Conservation (phyloP, 2,888 invertebrate species). For the Dryomyza anilis region DNA sequence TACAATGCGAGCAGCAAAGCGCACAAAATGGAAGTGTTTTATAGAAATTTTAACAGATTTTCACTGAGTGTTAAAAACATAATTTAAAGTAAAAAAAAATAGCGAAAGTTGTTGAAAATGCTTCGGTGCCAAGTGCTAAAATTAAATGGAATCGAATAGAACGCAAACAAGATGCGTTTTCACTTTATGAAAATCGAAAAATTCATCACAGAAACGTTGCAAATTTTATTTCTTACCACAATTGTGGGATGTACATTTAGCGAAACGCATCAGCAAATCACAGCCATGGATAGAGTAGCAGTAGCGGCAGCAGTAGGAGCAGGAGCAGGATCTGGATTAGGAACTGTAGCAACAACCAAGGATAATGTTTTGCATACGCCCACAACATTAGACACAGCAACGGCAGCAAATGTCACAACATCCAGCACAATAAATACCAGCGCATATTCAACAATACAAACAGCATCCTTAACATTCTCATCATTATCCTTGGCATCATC, state of each 20-base stretch:
- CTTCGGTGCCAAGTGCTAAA: constrained; percentile 23
- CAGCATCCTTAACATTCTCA: constrained; percentile 2
- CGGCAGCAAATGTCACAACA: constrained; percentile 11
- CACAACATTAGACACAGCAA: constrained; percentile 34
- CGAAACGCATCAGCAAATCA: constrained; percentile 36
- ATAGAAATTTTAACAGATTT: neutral
- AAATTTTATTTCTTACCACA: constrained; percentile 43
- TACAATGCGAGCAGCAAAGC: neutral
- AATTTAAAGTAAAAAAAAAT: neutral
- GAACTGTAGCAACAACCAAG: constrained; percentile 27
- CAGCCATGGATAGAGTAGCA: constrained; percentile 32
- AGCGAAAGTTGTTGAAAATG: constrained; percentile 17
- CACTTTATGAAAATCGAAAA: constrained; percentile 44
- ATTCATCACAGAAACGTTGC: constrained; percentile 44
- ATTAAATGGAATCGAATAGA: constrained; percentile 39
- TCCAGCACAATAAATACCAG: neutral
- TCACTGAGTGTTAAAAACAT: neutral
- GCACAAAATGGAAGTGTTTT: neutral
- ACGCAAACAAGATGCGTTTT: constrained; percentile 48
- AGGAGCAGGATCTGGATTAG: constrained; percentile 27
- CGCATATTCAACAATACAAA: neutral
- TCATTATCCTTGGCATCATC: constrained; percentile 1
- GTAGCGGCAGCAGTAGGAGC: constrained; percentile 30
- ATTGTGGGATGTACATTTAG: constrained; percentile 42
- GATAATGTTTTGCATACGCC: neutral